Conservation (phyloP, 1,140 invertebrate genomes). For the Kradibia gibbosae region DNA sequence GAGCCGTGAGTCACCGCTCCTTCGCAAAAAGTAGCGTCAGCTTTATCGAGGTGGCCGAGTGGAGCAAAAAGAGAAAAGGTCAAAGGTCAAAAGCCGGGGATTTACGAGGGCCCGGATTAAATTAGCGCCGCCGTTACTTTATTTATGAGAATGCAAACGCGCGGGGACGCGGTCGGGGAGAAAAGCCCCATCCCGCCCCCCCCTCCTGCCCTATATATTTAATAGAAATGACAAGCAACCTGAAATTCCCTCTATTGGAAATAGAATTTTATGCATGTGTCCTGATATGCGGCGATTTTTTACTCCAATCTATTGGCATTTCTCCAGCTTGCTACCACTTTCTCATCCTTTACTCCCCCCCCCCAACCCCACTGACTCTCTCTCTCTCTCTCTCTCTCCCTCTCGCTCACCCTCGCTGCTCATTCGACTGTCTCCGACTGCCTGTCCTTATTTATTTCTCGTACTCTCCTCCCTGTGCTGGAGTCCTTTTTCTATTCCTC, state of each 20-base stretch:
- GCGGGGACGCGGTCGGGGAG: slow-evolving; percentile 59
- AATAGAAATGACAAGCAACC: slow-evolving; percentile 53
- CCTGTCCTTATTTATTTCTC: not conserved
- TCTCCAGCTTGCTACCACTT: not conserved
- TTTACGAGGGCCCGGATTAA: not conserved
- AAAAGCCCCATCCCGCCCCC: slow-evolving; percentile 46
- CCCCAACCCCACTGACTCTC: not conserved
- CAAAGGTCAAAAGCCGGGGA: not conserved
- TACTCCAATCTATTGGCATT: not conserved
- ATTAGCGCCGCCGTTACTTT: slow-evolving; percentile 60
- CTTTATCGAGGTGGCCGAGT: not conserved
- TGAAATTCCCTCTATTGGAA: slow-evolving; percentile 52
- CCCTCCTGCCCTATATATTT: slow-evolving; percentile 56
- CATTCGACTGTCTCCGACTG: not conserved
- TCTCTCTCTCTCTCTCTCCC: not conserved
- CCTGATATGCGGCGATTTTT: slow-evolving; percentile 52
- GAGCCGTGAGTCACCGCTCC: not conserved
- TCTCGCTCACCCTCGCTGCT: not conserved
- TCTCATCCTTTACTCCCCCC: not conserved
- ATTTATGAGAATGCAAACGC: slow-evolving; percentile 64
- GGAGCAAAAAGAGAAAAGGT: not conserved
- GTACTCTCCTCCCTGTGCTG: no score
- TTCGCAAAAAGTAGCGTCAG: not conserved
- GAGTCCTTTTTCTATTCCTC: no score
- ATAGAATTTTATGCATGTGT: slow-evolving; percentile 54